Evolutionary conservation across 2,113 vertebrate genomes (phyloP), one percentile per base, ranked within the genome.

Genomic region (Aythya baeri): DNA sequence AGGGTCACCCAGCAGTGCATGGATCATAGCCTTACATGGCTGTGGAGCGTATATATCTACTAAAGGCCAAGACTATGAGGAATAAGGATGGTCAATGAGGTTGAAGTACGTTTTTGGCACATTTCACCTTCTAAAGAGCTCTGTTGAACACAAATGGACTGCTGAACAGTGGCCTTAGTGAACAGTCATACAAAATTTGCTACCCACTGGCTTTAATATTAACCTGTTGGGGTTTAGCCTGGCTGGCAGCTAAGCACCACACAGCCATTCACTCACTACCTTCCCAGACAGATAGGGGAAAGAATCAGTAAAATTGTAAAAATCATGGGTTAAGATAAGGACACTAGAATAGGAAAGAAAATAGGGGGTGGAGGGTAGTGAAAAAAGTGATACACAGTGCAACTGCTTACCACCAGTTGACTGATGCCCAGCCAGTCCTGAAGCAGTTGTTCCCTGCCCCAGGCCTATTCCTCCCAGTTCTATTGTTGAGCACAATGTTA

Each of bases 21-120:
- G 46, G 13, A 54, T 55, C 41, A 18, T 6, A 66, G 15, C n/a
- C 27, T 78, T 74, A 55, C 4, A 27, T 36, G 74, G 41, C 25
- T 68, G 8, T 1, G 2, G 9, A 8, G 11, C 5, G 7, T 25
- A 8, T 4, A 0, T 17, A 55, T 7, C 54, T 74, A 49, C 52
- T 12, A 23, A 36, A 57, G 27, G 31, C 18, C 50, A 73, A 71
- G n/a, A 32, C 12, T 87, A 32, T 61, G 25, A 61, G 34, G 18
- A 74, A 41, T 1, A 82, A 1, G 9, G 3, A 58, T 63, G 6
- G n/a, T 52, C 25, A 78, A 17, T 29, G 25, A 89, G 61, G 50
- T 27, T 17, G 55, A 88, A 79, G 25, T 26, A 78, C 1, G 3
- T n/a, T 29, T 13, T 31, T 57, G 17, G 2, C 32, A 72, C 2